These are phyloP conservation scores for Ectobius pallidus DNA, from an alignment of 2,888 invertebrate genomes.

Conservation along the genomic window DNA sequence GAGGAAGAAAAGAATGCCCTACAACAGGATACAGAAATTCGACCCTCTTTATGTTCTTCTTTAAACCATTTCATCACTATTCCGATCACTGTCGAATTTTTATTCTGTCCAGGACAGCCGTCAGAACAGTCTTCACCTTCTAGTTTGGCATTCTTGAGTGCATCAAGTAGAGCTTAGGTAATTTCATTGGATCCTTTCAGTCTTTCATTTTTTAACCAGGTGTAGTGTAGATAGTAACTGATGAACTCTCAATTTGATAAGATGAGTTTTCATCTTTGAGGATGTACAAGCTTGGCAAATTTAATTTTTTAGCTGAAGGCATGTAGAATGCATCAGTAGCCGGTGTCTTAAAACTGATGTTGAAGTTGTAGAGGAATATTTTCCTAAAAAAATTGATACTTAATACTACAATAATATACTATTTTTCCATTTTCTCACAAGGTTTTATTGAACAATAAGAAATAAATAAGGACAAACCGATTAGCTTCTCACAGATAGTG, in stretches of 20 bases:
- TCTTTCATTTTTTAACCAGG: conserved; percentile 15
- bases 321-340: conserved; percentile 20
- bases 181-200: neutral
- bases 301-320: conserved; percentile 6
- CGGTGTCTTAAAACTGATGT: conserved; percentile 5
- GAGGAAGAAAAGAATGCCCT: neutral
- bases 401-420: too few relatives aligned
- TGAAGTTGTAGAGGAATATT: too few relatives aligned
- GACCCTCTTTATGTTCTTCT: neutral
- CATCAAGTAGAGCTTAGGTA: neutral
- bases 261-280: neutral
- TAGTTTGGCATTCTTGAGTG: conserved; percentile 5
- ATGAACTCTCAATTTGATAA: neutral
- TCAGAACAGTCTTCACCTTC: neutral
- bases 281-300: neutral
- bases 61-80: conserved; percentile 9
- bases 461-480: too few relatives aligned
- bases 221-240: neutral
- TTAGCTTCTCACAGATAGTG: too few relatives aligned
- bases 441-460: too few relatives aligned
- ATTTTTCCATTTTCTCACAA: too few relatives aligned
- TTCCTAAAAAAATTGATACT: too few relatives aligned
- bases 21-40: neutral
- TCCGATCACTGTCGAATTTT: conserved; percentile 3
- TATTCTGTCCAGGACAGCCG: conserved; percentile 13